These are phyloP conservation scores for Drosophila persimilis DNA, from an alignment of 1,140 invertebrate genomes.

Conservation along the genomic window DNA sequence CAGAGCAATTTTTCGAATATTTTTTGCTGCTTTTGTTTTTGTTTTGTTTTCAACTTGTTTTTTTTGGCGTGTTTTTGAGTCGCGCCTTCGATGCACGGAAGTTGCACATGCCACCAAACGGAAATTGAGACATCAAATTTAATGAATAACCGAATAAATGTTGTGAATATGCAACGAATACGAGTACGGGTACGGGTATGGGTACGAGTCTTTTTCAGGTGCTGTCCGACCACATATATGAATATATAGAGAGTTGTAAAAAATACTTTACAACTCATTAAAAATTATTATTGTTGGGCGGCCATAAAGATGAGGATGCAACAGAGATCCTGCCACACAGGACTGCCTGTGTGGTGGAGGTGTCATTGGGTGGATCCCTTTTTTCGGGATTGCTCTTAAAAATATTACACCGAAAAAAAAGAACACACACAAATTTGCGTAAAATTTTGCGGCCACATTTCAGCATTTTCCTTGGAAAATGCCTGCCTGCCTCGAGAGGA, in stretches of 20 bases:
- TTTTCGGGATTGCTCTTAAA: conserved; percentile 26
- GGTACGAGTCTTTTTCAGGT: conserved; percentile 27
- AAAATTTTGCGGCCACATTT: conserved; percentile 53
- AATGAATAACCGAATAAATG: conserved; percentile 57
- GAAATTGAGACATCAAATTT: conserved; percentile 76
- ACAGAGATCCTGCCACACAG: neutral
- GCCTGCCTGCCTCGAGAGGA: neutral
- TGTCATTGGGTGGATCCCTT: conserved; percentile 33
- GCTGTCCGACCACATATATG: too few species aligned
- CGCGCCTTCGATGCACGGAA: conserved; percentile 60
- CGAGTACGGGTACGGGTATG: neutral
- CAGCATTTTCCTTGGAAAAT: conserved; percentile 29
- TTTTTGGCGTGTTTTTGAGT: conserved; percentile 48
- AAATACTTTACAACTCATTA: conserved; percentile 72
- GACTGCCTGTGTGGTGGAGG: neutral
- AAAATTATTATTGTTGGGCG: conserved; percentile 65
- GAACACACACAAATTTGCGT: conserved; percentile 41
- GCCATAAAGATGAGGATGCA: conserved; percentile 24
- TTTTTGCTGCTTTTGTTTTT: conserved; percentile 38
- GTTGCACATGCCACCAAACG: conserved; percentile 51
- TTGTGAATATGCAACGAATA: conserved; percentile 25
- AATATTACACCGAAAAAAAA: conserved; percentile 23
- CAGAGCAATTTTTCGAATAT: conserved; percentile 10
- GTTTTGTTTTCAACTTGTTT: conserved; percentile 12
- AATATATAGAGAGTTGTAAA: too few species aligned